Conservation (phyloP, 2,797 vertebrate genomes). For the Ctenochaetus hawaiiensis region DNA sequence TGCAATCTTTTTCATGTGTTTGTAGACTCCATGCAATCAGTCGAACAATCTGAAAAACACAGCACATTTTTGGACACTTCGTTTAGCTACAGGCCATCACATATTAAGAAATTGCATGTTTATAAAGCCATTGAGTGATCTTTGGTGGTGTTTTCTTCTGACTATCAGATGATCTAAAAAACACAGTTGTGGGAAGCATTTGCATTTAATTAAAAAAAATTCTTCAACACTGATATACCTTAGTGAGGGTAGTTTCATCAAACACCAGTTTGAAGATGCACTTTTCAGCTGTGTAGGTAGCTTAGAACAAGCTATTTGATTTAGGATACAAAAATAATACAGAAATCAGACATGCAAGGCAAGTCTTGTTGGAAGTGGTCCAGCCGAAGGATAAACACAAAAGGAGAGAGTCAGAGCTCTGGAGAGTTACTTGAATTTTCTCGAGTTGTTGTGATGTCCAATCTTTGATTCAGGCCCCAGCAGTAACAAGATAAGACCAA, state of each 20-base stretch:
- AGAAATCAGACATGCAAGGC: not conserved
- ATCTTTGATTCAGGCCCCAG: conserved; percentile 26
- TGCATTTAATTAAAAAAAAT: too few relatives aligned
- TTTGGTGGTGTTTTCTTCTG: too few relatives aligned
- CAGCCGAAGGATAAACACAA: conserved; percentile 17
- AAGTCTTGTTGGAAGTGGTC: not conserved
- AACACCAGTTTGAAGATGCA: not conserved
- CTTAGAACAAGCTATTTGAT: not conserved
- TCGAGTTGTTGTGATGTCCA: conserved; percentile 9
- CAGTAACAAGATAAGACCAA: conserved; percentile 32
- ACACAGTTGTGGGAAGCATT: too few relatives aligned
- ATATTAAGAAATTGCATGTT: too few relatives aligned
- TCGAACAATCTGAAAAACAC: too few relatives aligned
- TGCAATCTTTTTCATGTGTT: not conserved
- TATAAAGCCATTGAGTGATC: too few relatives aligned
- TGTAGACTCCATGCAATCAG: not conserved
- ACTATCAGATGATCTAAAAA: too few relatives aligned
- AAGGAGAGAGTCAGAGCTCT: conserved; percentile 1
- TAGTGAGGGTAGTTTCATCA: too few relatives aligned
- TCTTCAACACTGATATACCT: too few relatives aligned
- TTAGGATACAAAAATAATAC: not conserved
- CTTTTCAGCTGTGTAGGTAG: not conserved
- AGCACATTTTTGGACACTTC: not conserved
- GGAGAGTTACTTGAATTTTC: conserved; percentile 8
- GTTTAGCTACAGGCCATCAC: not conserved